Conservation (phyloP, 2,888 invertebrate species). For the Drosophila testacea region DNA sequence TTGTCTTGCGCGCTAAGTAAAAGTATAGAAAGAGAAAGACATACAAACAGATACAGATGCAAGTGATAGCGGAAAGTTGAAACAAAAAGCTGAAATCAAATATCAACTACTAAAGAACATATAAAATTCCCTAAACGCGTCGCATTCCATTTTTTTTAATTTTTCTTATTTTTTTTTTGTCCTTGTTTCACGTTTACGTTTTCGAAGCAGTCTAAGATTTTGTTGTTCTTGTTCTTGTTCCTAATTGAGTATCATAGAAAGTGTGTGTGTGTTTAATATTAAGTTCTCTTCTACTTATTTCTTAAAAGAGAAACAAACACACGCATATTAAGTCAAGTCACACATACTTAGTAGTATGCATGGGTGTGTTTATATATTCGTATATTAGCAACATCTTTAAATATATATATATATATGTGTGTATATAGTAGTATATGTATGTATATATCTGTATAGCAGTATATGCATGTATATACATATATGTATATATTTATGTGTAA, state of each 20-base stretch:
- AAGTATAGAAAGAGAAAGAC: conserved; percentile 28
- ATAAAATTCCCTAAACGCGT: conserved; percentile 85
- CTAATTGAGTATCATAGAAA: conserved; percentile 67
- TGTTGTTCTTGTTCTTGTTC: conserved; percentile 63
- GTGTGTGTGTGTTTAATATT: conserved; percentile 57
- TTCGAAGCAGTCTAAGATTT: conserved; percentile 83
- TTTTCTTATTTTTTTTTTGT: conserved; percentile 36
- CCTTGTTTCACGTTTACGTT: conserved; percentile 71
- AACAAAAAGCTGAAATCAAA: conserved; percentile 1
- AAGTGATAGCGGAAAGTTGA: conserved; percentile 7
- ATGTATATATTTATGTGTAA: conserved; percentile 66
- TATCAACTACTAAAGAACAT: conserved; percentile 45
- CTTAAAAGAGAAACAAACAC: conserved; percentile 37
- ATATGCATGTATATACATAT: conserved; percentile 47
- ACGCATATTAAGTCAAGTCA: conserved; percentile 15
- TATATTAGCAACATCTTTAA: conserved; percentile 60
- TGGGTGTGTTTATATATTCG: conserved; percentile 34
- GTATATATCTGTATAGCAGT: conserved; percentile 36
- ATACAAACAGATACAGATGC: conserved; percentile 28
- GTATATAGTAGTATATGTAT: conserved; percentile 32
- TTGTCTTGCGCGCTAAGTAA: conserved; percentile 63
- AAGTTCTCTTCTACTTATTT: conserved; percentile 52
- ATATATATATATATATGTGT: conserved; percentile 50
- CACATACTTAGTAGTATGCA: conserved; percentile 12
- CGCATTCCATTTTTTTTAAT: conserved; percentile 62